These are phyloP conservation scores for Hippolais icterina DNA, from an alignment of 2,113 vertebrate genomes.

Conservation along the genomic window DNA sequence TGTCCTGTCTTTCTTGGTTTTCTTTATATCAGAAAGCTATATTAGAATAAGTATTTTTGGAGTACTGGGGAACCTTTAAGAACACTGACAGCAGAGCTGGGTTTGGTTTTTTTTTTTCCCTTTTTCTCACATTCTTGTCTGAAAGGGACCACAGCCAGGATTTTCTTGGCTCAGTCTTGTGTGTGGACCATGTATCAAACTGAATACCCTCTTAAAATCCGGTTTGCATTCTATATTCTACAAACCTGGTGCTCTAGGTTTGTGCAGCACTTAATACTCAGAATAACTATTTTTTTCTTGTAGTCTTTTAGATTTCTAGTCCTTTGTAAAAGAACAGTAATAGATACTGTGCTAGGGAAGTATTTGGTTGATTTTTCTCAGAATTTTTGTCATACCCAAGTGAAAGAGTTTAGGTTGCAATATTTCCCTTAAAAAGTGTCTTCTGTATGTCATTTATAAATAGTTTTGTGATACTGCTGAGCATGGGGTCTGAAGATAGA, in stretches of 20 bases:
- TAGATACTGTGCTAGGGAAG: not conserved
- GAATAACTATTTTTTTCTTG: not conserved
- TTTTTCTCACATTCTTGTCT: not conserved
- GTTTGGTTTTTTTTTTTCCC: rapidly evolving
- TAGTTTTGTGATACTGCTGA: constrained; percentile 43
- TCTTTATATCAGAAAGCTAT: not conserved
- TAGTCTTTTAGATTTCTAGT: not conserved
- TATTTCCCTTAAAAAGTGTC: constrained; percentile 27
- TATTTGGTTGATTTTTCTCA: not conserved
- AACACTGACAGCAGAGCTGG: not conserved
- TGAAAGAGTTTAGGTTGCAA: not conserved
- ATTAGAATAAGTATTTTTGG: not conserved
- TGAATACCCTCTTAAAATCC: not conserved
- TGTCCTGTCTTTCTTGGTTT: not conserved
- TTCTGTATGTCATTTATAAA: constrained; percentile 11
- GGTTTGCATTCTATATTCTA: not conserved
- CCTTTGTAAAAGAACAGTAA: not conserved
- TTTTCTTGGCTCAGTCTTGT: constrained; percentile 9
- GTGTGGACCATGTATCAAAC: constrained; percentile 4
- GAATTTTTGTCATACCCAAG: not conserved
- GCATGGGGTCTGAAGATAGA: constrained; percentile 41
- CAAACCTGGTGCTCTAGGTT: not conserved
- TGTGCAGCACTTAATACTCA: not conserved
- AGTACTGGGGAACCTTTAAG: not conserved
- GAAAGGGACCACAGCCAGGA: not conserved